Conservation (phyloP, 1,140 invertebrate genomes). For the Holotrichia oblita region DNA sequence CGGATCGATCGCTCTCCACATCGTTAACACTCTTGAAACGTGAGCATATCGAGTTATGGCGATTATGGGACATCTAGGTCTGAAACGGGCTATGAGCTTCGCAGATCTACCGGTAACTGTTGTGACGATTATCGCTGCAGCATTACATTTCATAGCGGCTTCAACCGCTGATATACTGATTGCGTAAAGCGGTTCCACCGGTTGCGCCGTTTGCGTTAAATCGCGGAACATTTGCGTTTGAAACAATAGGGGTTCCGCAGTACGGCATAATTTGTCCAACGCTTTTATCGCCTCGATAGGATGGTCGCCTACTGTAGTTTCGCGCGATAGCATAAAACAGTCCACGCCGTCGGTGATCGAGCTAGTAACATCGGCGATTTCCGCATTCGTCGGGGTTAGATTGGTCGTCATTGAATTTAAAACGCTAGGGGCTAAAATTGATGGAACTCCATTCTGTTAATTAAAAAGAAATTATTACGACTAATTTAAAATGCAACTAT, state of each 20-base stretch:
- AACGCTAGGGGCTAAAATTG: conserved; percentile 56
- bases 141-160: conserved; percentile 80
- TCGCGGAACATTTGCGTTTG: conserved; percentile 79
- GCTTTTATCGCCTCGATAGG: conserved; percentile 73
- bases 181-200: conserved; percentile 66
- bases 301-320: conserved; percentile 77
- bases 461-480: too few species aligned
- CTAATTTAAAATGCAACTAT: too few species aligned
- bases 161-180: conserved; percentile 86
- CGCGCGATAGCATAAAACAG: conserved; percentile 78
- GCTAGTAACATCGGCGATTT: conserved; percentile 77
- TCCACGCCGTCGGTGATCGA: conserved; percentile 79
- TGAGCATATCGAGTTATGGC: conserved; percentile 78
- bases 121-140: conserved; percentile 84
- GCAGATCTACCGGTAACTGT: conserved; percentile 86
- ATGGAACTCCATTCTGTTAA: conserved; percentile 46
- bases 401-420: conserved; percentile 55
- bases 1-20: conserved; percentile 74
- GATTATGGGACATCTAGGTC: conserved; percentile 85
- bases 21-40: conserved; percentile 77
- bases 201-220: conserved; percentile 62
- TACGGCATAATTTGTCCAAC: conserved; percentile 76
- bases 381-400: conserved; percentile 71
- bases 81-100: conserved; percentile 79
- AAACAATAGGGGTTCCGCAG: conserved; percentile 87